phyloP scores from a whole-genome alignment of 2,113 vertebrate species.

The Aldabrachelys gigantea region DNA sequence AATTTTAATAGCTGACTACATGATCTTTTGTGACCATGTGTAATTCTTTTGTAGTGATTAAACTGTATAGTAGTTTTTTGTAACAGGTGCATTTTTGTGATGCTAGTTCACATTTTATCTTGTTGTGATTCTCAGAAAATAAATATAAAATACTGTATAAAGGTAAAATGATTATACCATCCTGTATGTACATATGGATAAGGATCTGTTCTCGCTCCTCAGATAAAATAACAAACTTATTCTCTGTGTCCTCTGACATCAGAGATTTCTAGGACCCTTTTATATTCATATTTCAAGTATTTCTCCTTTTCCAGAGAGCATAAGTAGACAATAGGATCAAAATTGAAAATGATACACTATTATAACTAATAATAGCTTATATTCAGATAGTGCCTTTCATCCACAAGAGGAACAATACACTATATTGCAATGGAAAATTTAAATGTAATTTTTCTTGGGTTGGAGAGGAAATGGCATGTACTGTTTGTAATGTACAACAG shows the following conservation, averaged over 20 bases:
- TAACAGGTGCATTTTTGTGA: background rate
- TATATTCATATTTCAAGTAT: background rate
- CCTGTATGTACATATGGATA: background rate
- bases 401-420: background rate
- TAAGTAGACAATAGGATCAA: background rate
- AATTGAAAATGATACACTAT: background rate
- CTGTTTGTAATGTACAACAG: background rate
- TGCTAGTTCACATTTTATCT: background rate
- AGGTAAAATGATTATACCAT: background rate
- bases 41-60: background rate
- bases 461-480: background rate
- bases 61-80: background rate
- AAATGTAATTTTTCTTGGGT: background rate
- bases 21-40: background rate
- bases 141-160: background rate
- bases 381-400: background rate
- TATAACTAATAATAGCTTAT: background rate
- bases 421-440: background rate
- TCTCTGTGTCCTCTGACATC: background rate
- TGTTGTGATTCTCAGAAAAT: background rate
- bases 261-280: background rate
- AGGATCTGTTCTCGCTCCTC: background rate
- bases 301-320: background rate
- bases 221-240: background rate
- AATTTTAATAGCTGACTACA: accelerated